These are phyloP conservation scores for Acleris emargana DNA, from an alignment of 2,888 invertebrate species.

Conservation along the genomic window DNA sequence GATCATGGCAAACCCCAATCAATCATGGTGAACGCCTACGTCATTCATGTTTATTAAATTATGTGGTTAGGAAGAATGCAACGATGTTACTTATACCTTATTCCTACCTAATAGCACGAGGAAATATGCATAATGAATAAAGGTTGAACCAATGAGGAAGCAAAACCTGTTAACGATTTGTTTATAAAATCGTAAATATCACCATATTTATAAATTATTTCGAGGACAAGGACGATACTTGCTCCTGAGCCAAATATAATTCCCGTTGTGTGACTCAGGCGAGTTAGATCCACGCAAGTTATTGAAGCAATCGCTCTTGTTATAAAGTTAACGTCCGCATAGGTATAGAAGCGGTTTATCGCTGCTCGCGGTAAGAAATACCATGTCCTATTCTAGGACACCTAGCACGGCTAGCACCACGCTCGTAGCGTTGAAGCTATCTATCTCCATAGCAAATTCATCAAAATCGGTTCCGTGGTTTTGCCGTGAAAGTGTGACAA, in stretches of 20 bases:
- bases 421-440: no score
- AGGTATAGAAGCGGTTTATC: no score
- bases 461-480: no score
- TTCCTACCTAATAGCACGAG: constrained; percentile 1
- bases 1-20: no score
- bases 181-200: constrained; percentile 21
- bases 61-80: background rate
- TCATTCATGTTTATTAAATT: no score
- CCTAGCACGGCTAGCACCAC: no score
- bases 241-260: background rate
- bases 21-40: no score
- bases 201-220: background rate
- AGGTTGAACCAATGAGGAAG: constrained; percentile 26
- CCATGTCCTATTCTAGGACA: no score
- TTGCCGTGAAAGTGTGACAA: no score
- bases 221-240: constrained; percentile 12
- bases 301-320: constrained; percentile 15
- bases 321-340: no score
- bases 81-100: background rate
- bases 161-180: constrained; percentile 23
- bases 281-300: constrained; percentile 6
- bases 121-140: constrained; percentile 19
- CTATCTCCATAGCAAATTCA: no score
- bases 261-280: constrained; percentile 6
- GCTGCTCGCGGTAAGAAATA: no score